Evolutionary conservation across 2,113 vertebrate genomes (phyloP), one percentile per base, ranked within the genome.

Genomic region (Columba janthina): DNA sequence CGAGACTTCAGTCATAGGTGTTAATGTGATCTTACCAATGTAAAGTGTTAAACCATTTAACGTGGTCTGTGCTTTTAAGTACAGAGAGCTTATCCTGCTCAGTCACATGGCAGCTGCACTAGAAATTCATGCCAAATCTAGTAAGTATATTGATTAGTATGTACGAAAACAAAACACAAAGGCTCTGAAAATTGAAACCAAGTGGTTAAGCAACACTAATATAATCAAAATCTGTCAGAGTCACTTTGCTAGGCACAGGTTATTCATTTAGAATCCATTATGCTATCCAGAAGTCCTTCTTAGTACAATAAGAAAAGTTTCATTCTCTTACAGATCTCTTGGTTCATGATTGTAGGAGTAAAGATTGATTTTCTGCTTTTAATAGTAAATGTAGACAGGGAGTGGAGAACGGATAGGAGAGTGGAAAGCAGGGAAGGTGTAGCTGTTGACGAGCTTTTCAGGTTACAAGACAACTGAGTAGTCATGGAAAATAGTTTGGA

Each of bases 211-310:
- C 70, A 88, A 80, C 77, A 79, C 48, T 46, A 82, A 75, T 73
- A 92, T 85, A 87, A 87, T 78, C 26, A 87, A 87, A 89, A 87
- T 89, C 57, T 94, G 66, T 79, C 77, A 65, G 34, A 72, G 31
- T 53, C 24, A 44, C 50, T 89, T 92, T 89, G 53, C 66, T 85
- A 87, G 74, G 50, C 25, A 53, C 7, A 22, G 26, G 11, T 89
- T 92, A 79, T 85, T 95, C 28, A 75, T 94, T 94, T 92, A 76
- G 50, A 96, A 91, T 69, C 53, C 48, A 84, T 94, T 92, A 74
- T 85, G 21, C 44, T 69, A 28, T 74, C 53, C 66, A 89, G 80
- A 94, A 87, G 54, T 81, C 80, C 54, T 90, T 69, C 91, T 92
- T 67, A 94, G 73, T 66, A 78, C 69, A 83, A 66, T 14, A 61